These are phyloP conservation scores for Mus minutoides DNA, from an alignment of 2,797 vertebrate genomes.

Conservation along the genomic window DNA sequence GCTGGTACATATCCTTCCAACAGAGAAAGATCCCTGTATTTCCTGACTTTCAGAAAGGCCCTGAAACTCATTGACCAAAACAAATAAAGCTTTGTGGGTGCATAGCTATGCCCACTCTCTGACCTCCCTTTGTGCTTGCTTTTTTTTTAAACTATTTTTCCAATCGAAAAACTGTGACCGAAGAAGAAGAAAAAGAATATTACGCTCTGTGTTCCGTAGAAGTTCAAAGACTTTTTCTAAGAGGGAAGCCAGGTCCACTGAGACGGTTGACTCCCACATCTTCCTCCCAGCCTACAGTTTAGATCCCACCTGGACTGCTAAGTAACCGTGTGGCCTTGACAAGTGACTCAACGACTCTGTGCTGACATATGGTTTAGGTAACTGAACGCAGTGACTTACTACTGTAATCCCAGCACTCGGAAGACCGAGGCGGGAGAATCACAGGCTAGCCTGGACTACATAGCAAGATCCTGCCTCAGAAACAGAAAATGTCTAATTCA, in stretches of 20 bases:
- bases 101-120: not conserved
- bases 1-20: not conserved
- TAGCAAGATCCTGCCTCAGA: not conserved
- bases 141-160: not conserved
- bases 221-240: not conserved
- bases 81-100: conserved; percentile 54
- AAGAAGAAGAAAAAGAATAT: not conserved
- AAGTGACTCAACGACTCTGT: conserved; percentile 38
- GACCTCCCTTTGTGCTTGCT: not conserved
- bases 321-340: not conserved
- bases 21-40: not conserved
- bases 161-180: not conserved
- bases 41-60: not conserved
- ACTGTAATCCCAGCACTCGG: not conserved
- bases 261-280: not conserved
- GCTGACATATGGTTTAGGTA: not conserved
- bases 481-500: not conserved
- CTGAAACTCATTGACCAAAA: not conserved
- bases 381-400: not conserved
- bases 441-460: not conserved
- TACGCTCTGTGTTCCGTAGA: not conserved
- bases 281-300: not conserved
- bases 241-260: not conserved
- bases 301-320: not conserved
- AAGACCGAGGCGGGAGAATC: not conserved